Evolutionary conservation across 2,113 vertebrate genomes (phyloP), one percentile per base, ranked within the genome.

Genomic region (Periophthalmodon schlosseri): DNA sequence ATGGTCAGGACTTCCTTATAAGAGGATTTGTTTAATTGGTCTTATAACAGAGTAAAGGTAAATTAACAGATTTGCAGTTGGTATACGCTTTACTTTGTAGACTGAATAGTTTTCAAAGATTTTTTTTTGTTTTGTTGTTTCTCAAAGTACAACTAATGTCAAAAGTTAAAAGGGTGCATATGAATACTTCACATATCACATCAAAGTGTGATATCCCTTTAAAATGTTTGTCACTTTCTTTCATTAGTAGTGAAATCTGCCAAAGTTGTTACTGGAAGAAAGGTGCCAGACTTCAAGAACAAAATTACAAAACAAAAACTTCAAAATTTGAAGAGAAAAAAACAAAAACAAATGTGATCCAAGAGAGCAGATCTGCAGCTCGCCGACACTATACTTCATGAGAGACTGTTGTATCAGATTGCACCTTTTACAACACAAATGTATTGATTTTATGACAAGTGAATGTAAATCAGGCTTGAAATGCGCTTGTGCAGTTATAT

Each of bases 381-480:
- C 24, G 2, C 50, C 49, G 77, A 82, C 69, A 83, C 28, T 28
- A 74, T 24, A 69, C 76, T 70, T 79, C 65, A 78, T 33, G 46
- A 10, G 23, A 65, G 52, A 34, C 39, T 44, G 23, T 21, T 70
- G 64, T 61, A 68, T 69, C 68, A 56, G 57, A n/a, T 34, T 20
- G 56, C 64, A 63, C 36, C 49, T 54, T 52, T 46, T 58, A 14
- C 46, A 72, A 73, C 69, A 75, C 76, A 84, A 81, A 82, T 77
- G 75, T 72, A 91, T 91, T 76, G 90, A 92, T 91, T 91, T 87
- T 87, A 70, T 88, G 87, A 83, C 89, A 89, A 85, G 86, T 44
- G 71, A 76, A 82, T 79, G 20, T 54, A 63, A 39, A 79, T 77
- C 24, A 15, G 72, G 64, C 80, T 83, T 87, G 75, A 73, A 63